Evolutionary conservation across 2,797 vertebrate genomes (phyloP).

Genomic region (Sebastes nivosus): DNA sequence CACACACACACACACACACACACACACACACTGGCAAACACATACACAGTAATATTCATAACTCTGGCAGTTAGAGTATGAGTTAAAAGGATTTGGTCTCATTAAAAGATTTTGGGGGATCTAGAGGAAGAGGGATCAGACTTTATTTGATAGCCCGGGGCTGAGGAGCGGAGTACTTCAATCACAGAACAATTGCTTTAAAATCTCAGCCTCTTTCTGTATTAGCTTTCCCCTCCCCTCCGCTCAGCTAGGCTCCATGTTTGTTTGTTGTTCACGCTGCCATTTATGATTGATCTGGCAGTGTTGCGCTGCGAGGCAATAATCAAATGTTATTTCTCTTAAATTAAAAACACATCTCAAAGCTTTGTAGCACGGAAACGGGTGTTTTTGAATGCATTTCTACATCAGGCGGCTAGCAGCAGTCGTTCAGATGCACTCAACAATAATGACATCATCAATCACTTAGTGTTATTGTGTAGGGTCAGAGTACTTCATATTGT

Average conservation of each 20-base stretch:
- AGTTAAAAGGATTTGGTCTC: constrained; percentile 69
- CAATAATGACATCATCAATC: neutral
- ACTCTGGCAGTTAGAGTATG: constrained; percentile 32
- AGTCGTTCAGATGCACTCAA: neutral
- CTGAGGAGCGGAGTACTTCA: constrained; percentile 43
- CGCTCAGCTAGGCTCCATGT: constrained; percentile 13
- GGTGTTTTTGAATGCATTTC: neutral
- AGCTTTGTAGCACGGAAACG: constrained; percentile 4
- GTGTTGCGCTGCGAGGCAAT: constrained; percentile 8
- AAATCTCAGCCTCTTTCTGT: constrained; percentile 35
- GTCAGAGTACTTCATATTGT: neutral
- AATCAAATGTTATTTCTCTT: constrained; percentile 53
- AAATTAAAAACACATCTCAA: constrained; percentile 50
- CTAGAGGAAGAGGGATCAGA: constrained; percentile 54
- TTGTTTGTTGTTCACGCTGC: constrained; percentile 44
- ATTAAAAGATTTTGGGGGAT: constrained; percentile 64
- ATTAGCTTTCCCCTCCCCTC: constrained; percentile 32
- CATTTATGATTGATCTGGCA: constrained; percentile 41
- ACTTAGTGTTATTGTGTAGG: neutral
- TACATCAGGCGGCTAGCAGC: neutral
- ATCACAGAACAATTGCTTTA: constrained; percentile 58
- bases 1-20: neutral
- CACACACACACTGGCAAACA: neutral
- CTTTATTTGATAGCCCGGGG: constrained; percentile 51
- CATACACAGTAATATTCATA: constrained; percentile 45